Conservation (phyloP, 2,113 vertebrate species). For the Sporophila hypoxantha region DNA sequence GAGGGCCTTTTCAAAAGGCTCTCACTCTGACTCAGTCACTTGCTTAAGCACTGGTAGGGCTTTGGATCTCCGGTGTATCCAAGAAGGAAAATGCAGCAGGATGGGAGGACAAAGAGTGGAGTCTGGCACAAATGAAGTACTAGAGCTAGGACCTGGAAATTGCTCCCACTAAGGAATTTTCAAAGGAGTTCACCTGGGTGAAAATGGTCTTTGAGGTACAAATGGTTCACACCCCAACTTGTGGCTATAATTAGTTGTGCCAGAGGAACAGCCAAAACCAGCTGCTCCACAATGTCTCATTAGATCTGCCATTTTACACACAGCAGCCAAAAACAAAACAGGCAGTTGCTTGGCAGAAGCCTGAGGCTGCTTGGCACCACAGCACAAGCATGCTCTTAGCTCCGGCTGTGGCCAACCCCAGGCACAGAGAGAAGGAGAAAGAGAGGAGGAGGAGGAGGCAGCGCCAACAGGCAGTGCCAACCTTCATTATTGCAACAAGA, state of each 20-base stretch:
- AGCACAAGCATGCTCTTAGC: slow-evolving; percentile 31
- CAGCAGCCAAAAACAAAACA: slow-evolving; percentile 53
- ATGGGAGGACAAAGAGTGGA: neutral
- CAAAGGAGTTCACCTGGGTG: slow-evolving; percentile 25
- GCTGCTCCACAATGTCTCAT: slow-evolving; percentile 58
- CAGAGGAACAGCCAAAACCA: slow-evolving; percentile 63
- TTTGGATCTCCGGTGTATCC: accelerated
- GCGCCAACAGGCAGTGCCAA: neutral
- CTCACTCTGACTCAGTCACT: neutral
- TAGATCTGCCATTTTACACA: slow-evolving; percentile 61
- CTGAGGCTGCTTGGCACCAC: slow-evolving; percentile 51
- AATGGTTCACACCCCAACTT: slow-evolving; percentile 11
- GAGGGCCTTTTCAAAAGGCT: neutral
- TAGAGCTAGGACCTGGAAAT: neutral
- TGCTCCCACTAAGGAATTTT: neutral
- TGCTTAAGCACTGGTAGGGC: neutral
- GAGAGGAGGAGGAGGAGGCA: neutral
- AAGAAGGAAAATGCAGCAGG: neutral
- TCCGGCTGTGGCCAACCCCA: slow-evolving; percentile 10
- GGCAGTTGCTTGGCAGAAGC: slow-evolving; percentile 57
- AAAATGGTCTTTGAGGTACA: slow-evolving; percentile 32
- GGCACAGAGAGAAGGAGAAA: slow-evolving; percentile 20
- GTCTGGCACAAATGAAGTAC: neutral
- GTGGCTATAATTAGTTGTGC: slow-evolving; percentile 43
- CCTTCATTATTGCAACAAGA: slow-evolving; percentile 30